A percentile compares a stretch with the other conserved stretches of the same genome.
phyloP scores from a whole-genome alignment of 2,113 vertebrate species.

The Eulemur rufifrons region DNA sequence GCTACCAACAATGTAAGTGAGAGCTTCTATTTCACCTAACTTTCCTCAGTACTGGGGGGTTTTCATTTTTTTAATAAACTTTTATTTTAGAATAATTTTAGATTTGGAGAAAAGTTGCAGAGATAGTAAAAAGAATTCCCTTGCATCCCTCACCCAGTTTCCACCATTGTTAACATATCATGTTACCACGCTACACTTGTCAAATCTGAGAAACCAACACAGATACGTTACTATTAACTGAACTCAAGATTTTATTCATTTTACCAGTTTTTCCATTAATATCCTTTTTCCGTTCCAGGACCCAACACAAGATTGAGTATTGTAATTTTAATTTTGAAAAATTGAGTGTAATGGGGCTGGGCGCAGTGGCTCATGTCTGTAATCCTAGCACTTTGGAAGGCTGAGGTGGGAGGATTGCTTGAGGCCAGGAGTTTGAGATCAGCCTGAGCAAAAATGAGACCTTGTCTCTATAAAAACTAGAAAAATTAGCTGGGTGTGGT shows the following conservation, averaged over 20 bases:
- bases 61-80: neutral
- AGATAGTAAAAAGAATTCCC: neutral
- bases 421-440: no score
- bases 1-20: neutral
- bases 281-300: neutral
- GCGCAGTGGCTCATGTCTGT: no score
- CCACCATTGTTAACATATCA: neutral
- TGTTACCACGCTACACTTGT: neutral
- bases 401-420: no score
- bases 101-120: neutral
- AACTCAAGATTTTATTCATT: neutral
- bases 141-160: neutral
- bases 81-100: neutral
- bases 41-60: neutral
- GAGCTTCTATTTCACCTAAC: neutral
- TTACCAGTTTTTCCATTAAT: neutral
- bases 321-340: constrained; percentile 19
- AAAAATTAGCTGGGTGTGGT: no score
- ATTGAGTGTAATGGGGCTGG: neutral
- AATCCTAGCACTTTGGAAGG: no score
- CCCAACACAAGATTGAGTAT: neutral
- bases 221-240: neutral
- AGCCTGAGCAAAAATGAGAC: no score
- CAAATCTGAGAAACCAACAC: neutral
- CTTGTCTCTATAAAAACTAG: no score